Evolutionary conservation across 2,888 invertebrate species (phyloP).

Genomic region (Amphipyra tragopoginis): DNA sequence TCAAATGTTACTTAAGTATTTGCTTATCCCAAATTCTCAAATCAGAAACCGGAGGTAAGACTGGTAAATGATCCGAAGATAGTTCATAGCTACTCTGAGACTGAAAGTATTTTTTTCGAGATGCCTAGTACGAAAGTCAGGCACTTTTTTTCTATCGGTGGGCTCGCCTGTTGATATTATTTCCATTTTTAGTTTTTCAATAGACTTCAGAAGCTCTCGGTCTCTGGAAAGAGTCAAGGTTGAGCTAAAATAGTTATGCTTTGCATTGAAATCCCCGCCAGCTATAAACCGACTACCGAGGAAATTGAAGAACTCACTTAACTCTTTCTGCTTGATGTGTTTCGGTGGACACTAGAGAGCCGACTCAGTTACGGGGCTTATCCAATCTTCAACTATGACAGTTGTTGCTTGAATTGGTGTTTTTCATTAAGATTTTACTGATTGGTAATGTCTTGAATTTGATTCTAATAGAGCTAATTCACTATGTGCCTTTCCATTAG

Average conservation of each 20-base stretch:
- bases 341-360: neutral
- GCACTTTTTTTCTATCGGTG: neutral
- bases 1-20: too few species aligned
- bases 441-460: constrained; percentile 3
- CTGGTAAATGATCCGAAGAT: neutral
- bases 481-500: neutral
- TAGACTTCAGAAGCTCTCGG: neutral
- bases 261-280: too few species aligned
- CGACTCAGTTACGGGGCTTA: neutral
- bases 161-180: neutral
- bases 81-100: neutral
- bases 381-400: neutral
- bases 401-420: neutral
- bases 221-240: neutral
- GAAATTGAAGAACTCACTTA: neutral
- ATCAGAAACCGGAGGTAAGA: too few species aligned
- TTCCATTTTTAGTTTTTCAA: neutral
- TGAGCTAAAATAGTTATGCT: too few species aligned
- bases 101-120: neutral
- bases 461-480: neutral
- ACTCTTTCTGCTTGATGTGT: too few species aligned
- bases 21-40: too few species aligned
- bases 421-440: neutral
- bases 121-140: neutral
- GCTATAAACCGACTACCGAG: neutral